Percentiles rank a stretch among this genome's conserved stretches.
phyloP scores from a whole-genome alignment of 2,113 vertebrate species.

The Psephotus haematonotus region DNA sequence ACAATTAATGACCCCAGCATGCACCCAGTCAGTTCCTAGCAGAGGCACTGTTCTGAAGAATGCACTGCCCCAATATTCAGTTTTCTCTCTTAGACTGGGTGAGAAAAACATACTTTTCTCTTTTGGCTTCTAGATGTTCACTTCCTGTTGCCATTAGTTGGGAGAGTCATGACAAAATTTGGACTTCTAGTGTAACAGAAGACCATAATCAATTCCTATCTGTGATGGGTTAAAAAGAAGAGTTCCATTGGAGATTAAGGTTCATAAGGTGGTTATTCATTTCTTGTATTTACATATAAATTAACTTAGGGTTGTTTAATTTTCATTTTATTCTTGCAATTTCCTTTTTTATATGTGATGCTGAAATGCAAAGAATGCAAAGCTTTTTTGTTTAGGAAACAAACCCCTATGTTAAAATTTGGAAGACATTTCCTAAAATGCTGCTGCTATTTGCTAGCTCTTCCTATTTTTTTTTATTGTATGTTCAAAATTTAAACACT shows the following conservation, averaged over 20 bases:
- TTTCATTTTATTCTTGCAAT: not conserved
- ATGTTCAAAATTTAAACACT: not conserved
- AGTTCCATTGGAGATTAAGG: not conserved
- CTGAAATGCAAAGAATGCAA: not conserved
- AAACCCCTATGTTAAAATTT: not conserved
- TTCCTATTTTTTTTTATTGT: not conserved
- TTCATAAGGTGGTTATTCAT: not conserved
- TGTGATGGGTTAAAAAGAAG: not conserved
- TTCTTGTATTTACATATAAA: not conserved
- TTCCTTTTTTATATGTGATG: not conserved
- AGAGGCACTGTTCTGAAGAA: not conserved
- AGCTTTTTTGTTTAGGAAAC: not conserved
- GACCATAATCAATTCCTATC: not conserved
- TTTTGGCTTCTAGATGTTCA: not conserved
- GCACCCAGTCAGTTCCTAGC: not conserved
- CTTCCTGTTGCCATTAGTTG: not conserved
- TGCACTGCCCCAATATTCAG: not conserved
- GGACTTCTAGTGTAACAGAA: not conserved
- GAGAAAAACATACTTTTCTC: not conserved
- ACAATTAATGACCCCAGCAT: not conserved
- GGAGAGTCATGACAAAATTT: not conserved
- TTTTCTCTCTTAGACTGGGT: not conserved
- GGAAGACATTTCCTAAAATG: not conserved
- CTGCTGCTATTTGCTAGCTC: not conserved
- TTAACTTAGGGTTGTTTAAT: not conserved